Percentiles rank a stretch among this genome's conserved stretches.
Evolutionary conservation across 1,140 invertebrate species (phyloP).

Genomic region (Belonocnema kinseyi): DNA sequence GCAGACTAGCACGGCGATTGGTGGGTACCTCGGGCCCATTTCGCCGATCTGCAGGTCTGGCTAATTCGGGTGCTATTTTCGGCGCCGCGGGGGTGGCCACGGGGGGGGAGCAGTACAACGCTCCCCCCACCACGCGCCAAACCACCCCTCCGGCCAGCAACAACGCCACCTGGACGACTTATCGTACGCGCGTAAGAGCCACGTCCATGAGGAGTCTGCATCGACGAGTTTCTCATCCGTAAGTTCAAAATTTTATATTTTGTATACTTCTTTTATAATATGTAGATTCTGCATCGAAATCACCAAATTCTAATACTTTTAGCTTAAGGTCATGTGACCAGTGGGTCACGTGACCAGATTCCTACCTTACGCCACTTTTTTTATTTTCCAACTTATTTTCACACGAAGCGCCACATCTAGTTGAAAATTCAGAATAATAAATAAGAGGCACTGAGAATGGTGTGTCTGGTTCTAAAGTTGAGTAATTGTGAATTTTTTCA

Average conservation of each 20-base stretch:
- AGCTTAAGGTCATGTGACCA: no score
- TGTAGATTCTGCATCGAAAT: conserved; percentile 12
- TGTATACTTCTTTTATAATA: conserved; percentile 18
- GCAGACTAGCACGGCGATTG: conserved; percentile 70
- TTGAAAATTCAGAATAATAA: no score
- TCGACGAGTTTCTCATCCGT: conserved; percentile 74
- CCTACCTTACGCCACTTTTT: no score
- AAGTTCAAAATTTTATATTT: conserved; percentile 56
- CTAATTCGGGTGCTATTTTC: conserved; percentile 57
- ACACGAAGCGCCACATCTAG: no score
- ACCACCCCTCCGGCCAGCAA: conserved; percentile 56
- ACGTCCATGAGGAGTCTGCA: conserved; percentile 73
- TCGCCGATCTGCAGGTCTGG: conserved; percentile 63
- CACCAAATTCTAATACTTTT: conserved; percentile 32
- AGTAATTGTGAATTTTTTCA: no score
- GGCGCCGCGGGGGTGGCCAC: conserved; percentile 53
- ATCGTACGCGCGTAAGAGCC: conserved; percentile 62
- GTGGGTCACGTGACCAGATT: no score
- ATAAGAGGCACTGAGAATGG: no score
- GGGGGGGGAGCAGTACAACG: conserved; percentile 54
- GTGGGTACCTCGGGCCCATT: conserved; percentile 63
- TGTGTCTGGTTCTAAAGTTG: no score
- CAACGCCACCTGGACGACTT: conserved; percentile 55
- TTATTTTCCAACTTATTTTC: no score
- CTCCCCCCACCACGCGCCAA: conserved; percentile 60